phyloP scores from a whole-genome alignment of 2,113 vertebrate genomes.

The Rattus norvegicus region GRCr8 NC_086020.1:117907001-117907500 shows the following conservation, averaged over 20 bases:
- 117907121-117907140: not conserved
- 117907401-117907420: not conserved
- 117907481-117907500: not conserved
- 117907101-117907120: not conserved
- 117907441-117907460: not conserved
- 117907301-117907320: not conserved
- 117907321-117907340: not conserved
- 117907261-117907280: not conserved
- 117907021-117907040: not conserved
- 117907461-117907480: not conserved
- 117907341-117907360: not conserved
- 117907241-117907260: not conserved
- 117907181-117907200: not conserved
- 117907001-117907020: not conserved
- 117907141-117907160: not conserved
- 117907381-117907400: not conserved
- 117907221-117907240: not conserved
- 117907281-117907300: not conserved
- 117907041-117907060: not conserved
- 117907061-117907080: not conserved
- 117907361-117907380: not conserved
- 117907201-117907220: not conserved
- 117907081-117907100: no score
- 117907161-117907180: not conserved
- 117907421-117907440: slow-evolving; percentile 16